A percentile compares a stretch with the other conserved stretches of the same genome.
Evolutionary conservation across 2,113 vertebrate species (phyloP).

Genomic region (Amblyornis subalaris): DNA sequence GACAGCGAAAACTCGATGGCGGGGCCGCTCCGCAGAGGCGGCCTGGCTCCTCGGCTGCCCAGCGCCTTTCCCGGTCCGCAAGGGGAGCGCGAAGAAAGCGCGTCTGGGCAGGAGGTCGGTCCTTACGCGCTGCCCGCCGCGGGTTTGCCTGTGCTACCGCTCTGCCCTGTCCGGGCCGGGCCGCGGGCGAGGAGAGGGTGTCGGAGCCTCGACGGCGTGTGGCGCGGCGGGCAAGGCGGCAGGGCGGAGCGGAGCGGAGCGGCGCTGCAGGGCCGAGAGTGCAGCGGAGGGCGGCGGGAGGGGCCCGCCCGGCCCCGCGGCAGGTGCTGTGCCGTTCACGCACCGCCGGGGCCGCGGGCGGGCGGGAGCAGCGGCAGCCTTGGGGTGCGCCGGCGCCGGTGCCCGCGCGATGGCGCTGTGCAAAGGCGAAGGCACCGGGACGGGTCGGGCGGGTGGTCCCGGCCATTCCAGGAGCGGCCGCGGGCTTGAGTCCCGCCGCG

Average conservation of each 20-base stretch:
- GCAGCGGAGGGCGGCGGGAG: background rate
- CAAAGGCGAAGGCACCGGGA: background rate
- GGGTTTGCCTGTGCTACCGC: background rate
- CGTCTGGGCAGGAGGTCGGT: background rate
- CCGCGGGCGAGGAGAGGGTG: background rate
- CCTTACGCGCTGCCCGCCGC: background rate
- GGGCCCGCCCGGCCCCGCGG: background rate
- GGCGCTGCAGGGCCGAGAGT: background rate
- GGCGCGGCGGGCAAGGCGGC: background rate
- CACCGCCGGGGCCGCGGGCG: background rate
- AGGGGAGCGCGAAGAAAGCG: background rate
- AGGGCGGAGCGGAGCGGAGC: background rate
- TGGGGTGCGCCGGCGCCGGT: background rate
- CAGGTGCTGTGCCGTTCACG: background rate
- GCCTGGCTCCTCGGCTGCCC: background rate
- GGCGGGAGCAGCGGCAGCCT: background rate
- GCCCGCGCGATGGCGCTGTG: slow-evolving; percentile 25
- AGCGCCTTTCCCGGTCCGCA: background rate
- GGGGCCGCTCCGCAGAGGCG: too few species aligned
- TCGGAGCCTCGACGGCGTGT: background rate
- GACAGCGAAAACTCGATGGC: background rate
- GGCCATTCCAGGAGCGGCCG: background rate
- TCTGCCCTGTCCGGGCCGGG: background rate
- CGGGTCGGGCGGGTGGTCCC: too few species aligned
- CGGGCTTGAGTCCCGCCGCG: background rate